A percentile compares a stretch with the other conserved stretches of the same genome.
Conservation (phyloP, 2,888 invertebrate species). For the Eristalis pertinax region DNA sequence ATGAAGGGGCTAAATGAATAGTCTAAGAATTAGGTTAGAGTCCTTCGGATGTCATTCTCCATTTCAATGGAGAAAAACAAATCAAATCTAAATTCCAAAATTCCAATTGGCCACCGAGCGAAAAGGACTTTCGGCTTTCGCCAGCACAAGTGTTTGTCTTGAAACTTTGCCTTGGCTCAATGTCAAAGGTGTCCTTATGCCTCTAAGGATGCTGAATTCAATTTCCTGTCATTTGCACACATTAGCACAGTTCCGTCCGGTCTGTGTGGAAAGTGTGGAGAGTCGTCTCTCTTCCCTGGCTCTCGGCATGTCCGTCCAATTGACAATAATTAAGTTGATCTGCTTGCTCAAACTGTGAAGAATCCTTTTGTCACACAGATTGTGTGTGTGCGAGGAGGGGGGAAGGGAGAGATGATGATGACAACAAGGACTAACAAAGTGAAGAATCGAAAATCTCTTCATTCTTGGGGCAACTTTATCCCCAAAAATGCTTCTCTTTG, state of each 20-base stretch:
- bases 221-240: conserved; percentile 27
- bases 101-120: background rate
- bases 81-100: conserved; percentile 2
- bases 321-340: conserved; percentile 36
- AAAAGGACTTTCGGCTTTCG: background rate
- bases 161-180: conserved; percentile 9
- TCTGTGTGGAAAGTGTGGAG: background rate
- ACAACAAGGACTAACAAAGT: conserved; percentile 1
- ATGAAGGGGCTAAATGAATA: background rate
- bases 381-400: background rate
- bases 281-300: background rate
- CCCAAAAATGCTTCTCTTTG: conserved; percentile 24
- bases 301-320: conserved; percentile 3
- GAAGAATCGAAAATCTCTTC: conserved; percentile 31
- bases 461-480: conserved; percentile 16
- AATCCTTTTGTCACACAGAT: background rate
- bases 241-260: background rate
- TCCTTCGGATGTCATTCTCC: conserved; percentile 7
- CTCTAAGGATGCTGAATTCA: background rate
- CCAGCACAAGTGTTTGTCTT: conserved; percentile 9
- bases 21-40: conserved; percentile 5
- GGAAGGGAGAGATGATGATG: background rate
- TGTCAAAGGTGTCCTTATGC: conserved; percentile 9
- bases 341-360: conserved; percentile 9
- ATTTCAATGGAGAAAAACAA: conserved; percentile 1